phyloP scores from a whole-genome alignment of 2,797 vertebrate genomes.

The Alcedo atthis region DNA sequence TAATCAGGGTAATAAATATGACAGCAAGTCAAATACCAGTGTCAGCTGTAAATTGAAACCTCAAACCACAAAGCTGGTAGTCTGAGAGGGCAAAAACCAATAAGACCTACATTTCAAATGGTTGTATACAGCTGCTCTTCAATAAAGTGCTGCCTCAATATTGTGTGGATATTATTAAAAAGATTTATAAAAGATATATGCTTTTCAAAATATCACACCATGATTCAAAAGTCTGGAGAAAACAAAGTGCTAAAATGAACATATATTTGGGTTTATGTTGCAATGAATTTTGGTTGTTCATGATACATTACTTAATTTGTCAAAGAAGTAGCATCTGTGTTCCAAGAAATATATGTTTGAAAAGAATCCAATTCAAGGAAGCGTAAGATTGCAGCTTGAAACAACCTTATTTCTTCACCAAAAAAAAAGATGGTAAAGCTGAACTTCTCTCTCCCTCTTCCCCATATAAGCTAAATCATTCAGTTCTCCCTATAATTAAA shows the following conservation, averaged over 20 bases:
- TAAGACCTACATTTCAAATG: slow-evolving; percentile 29
- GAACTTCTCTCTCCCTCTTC: background rate
- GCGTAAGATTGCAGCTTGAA: background rate
- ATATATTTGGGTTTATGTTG: slow-evolving; percentile 61
- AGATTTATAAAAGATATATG: slow-evolving; percentile 62
- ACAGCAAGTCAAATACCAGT: slow-evolving; percentile 23
- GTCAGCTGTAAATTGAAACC: slow-evolving; percentile 59
- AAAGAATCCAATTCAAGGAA: slow-evolving; percentile 25
- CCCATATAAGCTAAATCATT: background rate
- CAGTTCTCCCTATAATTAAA: background rate
- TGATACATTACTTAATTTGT: slow-evolving; percentile 56
- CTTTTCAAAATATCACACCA: background rate
- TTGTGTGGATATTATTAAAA: slow-evolving; percentile 35
- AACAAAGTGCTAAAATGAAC: slow-evolving; percentile 56
- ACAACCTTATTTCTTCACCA: background rate
- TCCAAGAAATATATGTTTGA: slow-evolving; percentile 34
- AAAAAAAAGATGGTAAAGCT: background rate
- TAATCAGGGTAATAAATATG: slow-evolving; percentile 62
- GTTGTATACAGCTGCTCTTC: slow-evolving; percentile 25
- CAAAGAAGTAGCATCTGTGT: background rate
- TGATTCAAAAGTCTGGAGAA: slow-evolving; percentile 43
- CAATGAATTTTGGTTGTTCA: slow-evolving; percentile 43
- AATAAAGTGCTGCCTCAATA: slow-evolving; percentile 44
- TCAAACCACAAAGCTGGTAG: slow-evolving; percentile 43
- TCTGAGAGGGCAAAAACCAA: slow-evolving; percentile 48